These are phyloP conservation scores for Ammospiza caudacuta DNA, from an alignment of 2,113 vertebrate genomes.

Conservation along the genomic window DNA sequence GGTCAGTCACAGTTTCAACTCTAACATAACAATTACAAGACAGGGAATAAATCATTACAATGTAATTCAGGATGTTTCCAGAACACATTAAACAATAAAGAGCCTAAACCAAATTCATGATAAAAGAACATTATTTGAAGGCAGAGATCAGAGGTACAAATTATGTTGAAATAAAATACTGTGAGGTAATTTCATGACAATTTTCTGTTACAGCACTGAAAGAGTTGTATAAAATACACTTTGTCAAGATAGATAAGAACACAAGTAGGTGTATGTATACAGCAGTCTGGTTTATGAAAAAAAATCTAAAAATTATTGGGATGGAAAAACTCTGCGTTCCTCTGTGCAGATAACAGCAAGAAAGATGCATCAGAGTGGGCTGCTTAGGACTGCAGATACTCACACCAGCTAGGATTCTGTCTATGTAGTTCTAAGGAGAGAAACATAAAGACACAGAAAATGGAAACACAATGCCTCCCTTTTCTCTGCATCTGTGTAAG, in stretches of 20 bases:
- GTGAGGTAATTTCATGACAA: background rate
- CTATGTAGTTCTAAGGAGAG: background rate
- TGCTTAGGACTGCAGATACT: background rate
- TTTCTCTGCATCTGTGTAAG: background rate
- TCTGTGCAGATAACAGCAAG: background rate
- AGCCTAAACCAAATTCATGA: background rate
- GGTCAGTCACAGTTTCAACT: background rate
- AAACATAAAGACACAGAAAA: background rate
- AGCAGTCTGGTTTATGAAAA: background rate
- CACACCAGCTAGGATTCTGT: background rate
- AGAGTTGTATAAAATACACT: background rate
- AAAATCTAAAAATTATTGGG: background rate
- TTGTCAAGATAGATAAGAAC: background rate
- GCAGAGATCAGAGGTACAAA: background rate
- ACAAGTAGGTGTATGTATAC: background rate
- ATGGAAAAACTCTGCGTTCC: background rate
- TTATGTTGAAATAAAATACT: background rate
- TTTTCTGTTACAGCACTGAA: background rate
- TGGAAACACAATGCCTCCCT: background rate
- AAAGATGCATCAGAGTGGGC: background rate
- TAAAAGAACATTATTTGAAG: background rate
- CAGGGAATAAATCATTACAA: slow-evolving; percentile 17
- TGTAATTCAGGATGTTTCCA: slow-evolving; percentile 36
- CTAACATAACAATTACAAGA: slow-evolving; percentile 8
- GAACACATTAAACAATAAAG: background rate